Evolutionary conservation across 1,140 invertebrate species (phyloP).

Genomic region (Apis florea): DNA sequence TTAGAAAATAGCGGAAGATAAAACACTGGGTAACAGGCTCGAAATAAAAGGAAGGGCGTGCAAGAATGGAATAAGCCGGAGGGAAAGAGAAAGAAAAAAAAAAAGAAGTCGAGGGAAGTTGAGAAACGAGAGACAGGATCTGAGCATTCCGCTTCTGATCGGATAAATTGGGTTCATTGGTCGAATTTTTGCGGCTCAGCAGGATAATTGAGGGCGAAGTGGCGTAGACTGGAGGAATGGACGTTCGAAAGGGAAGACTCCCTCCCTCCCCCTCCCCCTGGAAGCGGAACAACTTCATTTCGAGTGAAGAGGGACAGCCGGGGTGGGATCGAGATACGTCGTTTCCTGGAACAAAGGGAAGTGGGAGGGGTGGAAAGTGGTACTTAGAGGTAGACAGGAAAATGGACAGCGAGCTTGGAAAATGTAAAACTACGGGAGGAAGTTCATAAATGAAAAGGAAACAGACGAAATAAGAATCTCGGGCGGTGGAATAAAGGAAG

Average conservation of each 20-base stretch:
- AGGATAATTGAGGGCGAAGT: conserved; percentile 64
- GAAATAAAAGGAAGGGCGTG: neutral
- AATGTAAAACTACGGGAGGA: conserved; percentile 24
- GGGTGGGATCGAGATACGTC: conserved; percentile 36
- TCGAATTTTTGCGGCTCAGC: conserved; percentile 48
- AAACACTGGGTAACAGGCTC: neutral
- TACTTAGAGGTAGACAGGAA: conserved; percentile 28
- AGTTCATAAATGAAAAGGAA: conserved; percentile 24
- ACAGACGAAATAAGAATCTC: neutral
- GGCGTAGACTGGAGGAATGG: conserved; percentile 36
- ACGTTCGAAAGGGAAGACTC: conserved; percentile 33
- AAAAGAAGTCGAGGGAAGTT: too few species aligned
- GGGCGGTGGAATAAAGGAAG: neutral
- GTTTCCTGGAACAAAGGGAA: conserved; percentile 11
- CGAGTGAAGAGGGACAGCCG: neutral
- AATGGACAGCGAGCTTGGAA: conserved; percentile 34
- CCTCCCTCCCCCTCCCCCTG: too few species aligned
- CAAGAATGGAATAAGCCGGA: neutral
- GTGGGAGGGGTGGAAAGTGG: neutral
- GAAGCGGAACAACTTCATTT: conserved; percentile 56
- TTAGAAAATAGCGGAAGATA: neutral
- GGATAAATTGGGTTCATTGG: conserved; percentile 59
- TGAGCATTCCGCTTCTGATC: conserved; percentile 46
- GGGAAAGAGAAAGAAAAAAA: neutral
- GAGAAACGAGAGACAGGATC: conserved; percentile 15